Percentiles rank a stretch among this genome's conserved stretches.
Evolutionary conservation across 2,113 vertebrate species (phyloP).

Genomic region (Triplophysa dalaica): DNA sequence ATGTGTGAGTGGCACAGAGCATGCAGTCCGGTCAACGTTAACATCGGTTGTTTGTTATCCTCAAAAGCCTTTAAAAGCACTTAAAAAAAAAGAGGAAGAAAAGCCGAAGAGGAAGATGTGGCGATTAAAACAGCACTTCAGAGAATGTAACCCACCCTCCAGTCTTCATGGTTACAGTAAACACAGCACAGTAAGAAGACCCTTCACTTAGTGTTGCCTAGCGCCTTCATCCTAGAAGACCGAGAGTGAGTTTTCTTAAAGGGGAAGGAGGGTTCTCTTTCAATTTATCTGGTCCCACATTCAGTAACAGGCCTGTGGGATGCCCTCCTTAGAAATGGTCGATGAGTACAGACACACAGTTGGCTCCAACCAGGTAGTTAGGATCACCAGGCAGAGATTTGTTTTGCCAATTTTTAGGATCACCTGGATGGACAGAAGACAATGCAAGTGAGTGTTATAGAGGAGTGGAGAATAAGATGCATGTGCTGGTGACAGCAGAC

Average conservation of each 20-base stretch:
- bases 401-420: constrained; percentile 99
- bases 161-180: constrained; percentile 63
- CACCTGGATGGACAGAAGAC: constrained; percentile 77
- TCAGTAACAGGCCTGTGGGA: constrained; percentile 73
- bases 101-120: constrained; percentile 47
- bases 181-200: constrained; percentile 73
- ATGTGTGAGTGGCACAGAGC: constrained; percentile 64
- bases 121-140: constrained; percentile 55
- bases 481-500: not conserved
- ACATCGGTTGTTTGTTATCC: constrained; percentile 49
- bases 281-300: constrained; percentile 73
- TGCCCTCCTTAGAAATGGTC: constrained; percentile 91
- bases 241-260: constrained; percentile 24
- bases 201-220: constrained; percentile 68
- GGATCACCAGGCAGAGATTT: constrained; percentile 97
- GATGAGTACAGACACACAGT: constrained; percentile 98
- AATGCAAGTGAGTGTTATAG: constrained; percentile 46
- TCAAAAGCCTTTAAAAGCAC: constrained; percentile 68
- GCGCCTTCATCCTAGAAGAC: constrained; percentile 13
- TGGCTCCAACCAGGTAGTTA: constrained; percentile 98
- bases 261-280: constrained; percentile 47
- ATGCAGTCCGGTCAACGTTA: constrained; percentile 74
- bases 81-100: constrained; percentile 30
- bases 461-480: constrained; percentile 22
- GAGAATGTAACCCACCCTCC: constrained; percentile 58